Evolutionary conservation across 2,113 vertebrate species (phyloP).

Genomic region (Chionomys nivalis): DNA sequence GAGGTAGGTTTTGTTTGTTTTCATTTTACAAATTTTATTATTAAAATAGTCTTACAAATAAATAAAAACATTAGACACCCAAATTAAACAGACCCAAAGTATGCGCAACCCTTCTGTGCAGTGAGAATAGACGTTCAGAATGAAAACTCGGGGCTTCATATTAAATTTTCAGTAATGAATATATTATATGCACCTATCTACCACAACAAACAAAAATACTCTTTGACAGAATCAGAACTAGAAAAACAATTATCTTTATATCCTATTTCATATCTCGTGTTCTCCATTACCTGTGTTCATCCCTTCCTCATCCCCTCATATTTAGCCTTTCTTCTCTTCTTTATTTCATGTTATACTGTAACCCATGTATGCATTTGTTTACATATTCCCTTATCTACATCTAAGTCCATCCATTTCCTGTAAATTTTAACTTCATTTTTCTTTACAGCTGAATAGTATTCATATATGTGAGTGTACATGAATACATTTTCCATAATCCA

Average conservation of each 20-base stretch:
- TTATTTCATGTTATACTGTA: neutral
- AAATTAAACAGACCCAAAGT: neutral
- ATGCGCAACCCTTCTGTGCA: neutral
- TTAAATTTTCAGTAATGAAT: neutral
- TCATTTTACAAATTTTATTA: neutral
- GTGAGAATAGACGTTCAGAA: neutral
- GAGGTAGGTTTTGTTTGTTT: neutral
- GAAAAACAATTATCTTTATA: neutral
- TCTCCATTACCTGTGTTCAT: neutral
- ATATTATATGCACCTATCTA: neutral
- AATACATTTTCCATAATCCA: neutral
- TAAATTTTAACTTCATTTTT: neutral
- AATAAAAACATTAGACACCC: neutral
- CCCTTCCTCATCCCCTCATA: neutral
- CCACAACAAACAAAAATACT: neutral
- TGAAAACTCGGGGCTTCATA: neutral
- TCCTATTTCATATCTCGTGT: neutral
- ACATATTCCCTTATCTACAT: neutral
- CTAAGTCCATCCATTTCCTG: neutral
- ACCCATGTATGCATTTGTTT: neutral
- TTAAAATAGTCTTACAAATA: neutral
- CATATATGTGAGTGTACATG: neutral
- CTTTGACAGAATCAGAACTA: neutral
- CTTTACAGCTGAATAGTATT: neutral
- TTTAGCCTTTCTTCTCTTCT: neutral